phyloP scores from a whole-genome alignment of 2,797 vertebrate genomes.

The Uromys caudimaculatus region DNA sequence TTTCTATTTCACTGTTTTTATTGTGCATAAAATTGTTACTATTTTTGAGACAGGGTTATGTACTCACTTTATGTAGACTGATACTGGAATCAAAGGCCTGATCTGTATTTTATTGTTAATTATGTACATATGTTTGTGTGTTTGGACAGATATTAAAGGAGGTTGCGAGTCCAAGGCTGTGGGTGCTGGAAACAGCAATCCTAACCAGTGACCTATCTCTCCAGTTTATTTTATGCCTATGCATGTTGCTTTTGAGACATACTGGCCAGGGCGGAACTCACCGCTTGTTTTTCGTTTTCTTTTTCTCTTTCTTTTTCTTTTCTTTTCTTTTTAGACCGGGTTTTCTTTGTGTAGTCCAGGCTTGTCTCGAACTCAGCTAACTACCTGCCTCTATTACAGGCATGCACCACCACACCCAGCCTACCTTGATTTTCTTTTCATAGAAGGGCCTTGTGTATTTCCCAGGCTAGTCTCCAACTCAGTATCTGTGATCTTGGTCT shows the following conservation, averaged over 20 bases:
- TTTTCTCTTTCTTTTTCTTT: background rate
- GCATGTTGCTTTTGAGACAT: background rate
- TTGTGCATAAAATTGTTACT: background rate
- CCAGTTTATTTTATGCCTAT: background rate
- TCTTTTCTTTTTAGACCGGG: background rate
- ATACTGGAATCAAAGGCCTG: background rate
- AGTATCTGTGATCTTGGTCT: background rate
- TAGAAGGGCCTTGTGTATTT: background rate
- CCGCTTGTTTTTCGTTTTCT: background rate
- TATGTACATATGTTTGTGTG: background rate
- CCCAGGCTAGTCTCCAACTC: background rate
- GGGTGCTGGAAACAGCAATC: background rate
- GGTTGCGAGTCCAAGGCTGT: background rate
- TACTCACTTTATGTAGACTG: background rate
- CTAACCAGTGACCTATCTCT: background rate
- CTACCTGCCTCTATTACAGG: background rate
- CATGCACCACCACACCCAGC: background rate
- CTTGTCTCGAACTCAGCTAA: background rate
- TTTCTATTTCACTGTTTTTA: background rate
- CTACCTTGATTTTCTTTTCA: background rate
- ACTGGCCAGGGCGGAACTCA: background rate
- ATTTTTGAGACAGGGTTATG: background rate
- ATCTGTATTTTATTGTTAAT: background rate
- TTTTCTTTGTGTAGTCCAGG: background rate
- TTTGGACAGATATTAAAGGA: background rate